Evolutionary conservation across 2,888 invertebrate genomes (phyloP).

Genomic region (Bhutanitis thaidina): DNA sequence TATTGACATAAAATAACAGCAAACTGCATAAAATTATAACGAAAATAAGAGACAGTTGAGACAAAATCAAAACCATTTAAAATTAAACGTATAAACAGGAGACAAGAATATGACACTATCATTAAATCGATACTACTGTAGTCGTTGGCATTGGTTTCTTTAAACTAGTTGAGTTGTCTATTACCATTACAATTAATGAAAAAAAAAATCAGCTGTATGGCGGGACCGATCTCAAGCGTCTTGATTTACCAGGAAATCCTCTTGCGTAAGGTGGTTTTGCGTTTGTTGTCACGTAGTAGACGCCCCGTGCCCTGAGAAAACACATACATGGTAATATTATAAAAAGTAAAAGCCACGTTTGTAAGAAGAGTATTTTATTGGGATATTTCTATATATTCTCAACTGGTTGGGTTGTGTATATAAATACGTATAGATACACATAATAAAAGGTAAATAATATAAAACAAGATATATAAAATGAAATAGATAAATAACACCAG

Average conservation of each 20-base stretch:
- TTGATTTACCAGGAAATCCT: conserved; percentile 86
- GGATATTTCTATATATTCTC: no score
- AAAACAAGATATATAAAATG: no score
- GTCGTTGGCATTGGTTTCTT: conserved; percentile 15
- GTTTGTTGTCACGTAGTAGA: conserved; percentile 92
- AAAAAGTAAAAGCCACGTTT: no score
- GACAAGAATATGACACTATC: conserved; percentile 18
- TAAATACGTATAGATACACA: no score
- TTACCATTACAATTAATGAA: not conserved
- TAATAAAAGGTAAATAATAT: no score
- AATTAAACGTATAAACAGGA: not conserved
- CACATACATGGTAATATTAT: not conserved
- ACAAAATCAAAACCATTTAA: no score
- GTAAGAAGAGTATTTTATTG: no score
- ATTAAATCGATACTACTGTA: conserved; percentile 4
- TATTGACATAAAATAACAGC: no score
- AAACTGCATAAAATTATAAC: no score
- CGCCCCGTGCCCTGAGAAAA: conserved; percentile 87
- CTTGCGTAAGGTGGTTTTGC: conserved; percentile 91
- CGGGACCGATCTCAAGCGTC: conserved; percentile 51
- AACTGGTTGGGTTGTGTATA: no score
- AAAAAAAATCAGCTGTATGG: conserved; percentile 54
- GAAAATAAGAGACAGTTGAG: no score
- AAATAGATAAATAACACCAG: no score
- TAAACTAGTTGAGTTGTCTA: conserved; percentile 8